Evolutionary conservation across 2,113 vertebrate species (phyloP), one percentile per base, ranked within the genome.

Genomic region (Malurus alboscapulatus): DNA sequence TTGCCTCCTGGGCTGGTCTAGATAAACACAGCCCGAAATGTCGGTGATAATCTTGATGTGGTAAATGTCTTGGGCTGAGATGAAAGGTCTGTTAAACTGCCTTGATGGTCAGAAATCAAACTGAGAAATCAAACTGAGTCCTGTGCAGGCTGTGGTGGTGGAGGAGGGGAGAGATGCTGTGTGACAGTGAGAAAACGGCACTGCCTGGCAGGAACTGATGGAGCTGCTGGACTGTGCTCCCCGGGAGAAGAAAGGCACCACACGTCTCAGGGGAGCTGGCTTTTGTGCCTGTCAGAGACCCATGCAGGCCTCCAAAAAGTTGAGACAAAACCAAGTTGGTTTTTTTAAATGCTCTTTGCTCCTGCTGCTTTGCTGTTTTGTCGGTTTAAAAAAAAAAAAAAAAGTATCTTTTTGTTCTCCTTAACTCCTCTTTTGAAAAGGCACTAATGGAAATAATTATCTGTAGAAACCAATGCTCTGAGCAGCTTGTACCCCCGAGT

Each of bases 131-230:
- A 10, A 30, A 15, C 12, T 2, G 27, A 57, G 42, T 3, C 17
- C n/a, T 14, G 8, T 3, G n/a, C 1, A 0, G 3, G 2, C 3
- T 3, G 10, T 1, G 32, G 38, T 25, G 10, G 13, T n/a, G 8
- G 12, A 40, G 29, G 69, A 15, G 3, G 4, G 29, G 9, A 29
- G 38, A 8, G 68, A 11, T 26, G 54, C 27, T 1, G 8, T 3
- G 27, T 3, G 19, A 8, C 10, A 4, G 7, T 0, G 25, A 42
- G 30, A 27, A 17, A 6, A n/a, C 42, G 38, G 29, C 38, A 0
- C 38, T 24, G 61, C 25, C 36, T 3, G 38, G 73, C 32, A 6
- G 42, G 36, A 47, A 1, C n/a, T 7, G 24, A 3, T 2, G 20
- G 20, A 25, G 20, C 51, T 11, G 40, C 67, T 1, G 3, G 5